Evolutionary conservation across 2,797 vertebrate species (phyloP), one percentile per base, ranked within the genome.

Genomic region (Pagetopsis macropterus): DNA sequence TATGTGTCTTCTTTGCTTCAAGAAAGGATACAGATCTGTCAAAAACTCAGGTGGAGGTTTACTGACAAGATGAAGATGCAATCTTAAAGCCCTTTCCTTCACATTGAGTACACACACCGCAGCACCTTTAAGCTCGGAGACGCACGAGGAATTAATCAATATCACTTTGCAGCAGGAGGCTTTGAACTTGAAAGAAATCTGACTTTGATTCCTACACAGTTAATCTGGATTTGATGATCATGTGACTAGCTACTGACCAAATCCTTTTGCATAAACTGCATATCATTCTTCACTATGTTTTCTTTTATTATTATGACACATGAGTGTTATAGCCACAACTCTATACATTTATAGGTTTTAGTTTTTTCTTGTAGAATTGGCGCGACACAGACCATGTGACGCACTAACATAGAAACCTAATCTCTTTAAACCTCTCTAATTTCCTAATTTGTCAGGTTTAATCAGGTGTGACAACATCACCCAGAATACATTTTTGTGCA

Each of bases 171-270:
- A 2, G 23, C 41, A 23, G 15, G 37, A 9, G n/a, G 44, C 41
- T 77, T 65, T 57, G 15, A 70, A 64, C 48, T 68, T 76, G 33
- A 78, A 65, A 68, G 50, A 74, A 58, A 63, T 60, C 46, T 31
- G 51, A 77, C 17, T 9, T 69, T 31, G 7, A 65, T 65, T 72
- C 43, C 27, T 27, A 17, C 15, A 27, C 17, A 51, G 4, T 49
- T 55, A 51, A 72, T 66, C n/a, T 63, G 55, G 51, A 68, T 40
- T n/a, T 27, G n/a, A 61, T 65, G 27, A 45, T 55, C 44, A 50
- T 43, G 43, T 65, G 14, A 51, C 61, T 51, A 27, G 61, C 23
- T 58, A 41, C 67, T 43, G 17, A 66, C 54, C 37, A 61, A 48
- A 56, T 60, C 1, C 19, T 49, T 45, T 19, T 10, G 46, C 19